phyloP scores from a whole-genome alignment of 92 coral and sea anemone genomes.

The Parazoanthus swiftii region DNA sequence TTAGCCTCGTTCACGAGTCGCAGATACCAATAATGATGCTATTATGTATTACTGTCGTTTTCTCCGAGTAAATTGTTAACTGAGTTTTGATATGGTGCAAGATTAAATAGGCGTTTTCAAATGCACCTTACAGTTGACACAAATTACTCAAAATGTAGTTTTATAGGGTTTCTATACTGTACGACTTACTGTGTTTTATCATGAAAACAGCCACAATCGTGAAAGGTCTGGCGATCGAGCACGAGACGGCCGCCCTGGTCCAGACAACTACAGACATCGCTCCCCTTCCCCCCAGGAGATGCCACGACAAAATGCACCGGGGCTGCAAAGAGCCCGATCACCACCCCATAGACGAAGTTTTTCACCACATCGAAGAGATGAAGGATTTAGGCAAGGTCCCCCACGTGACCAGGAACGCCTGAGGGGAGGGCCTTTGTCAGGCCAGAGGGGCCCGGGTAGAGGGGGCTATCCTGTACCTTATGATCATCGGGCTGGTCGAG shows the following conservation, averaged over 20 bases:
- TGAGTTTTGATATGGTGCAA: no score
- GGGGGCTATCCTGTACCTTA: constrained; percentile 69
- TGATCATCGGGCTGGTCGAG: constrained; percentile 68
- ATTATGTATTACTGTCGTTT: no score
- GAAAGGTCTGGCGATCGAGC: constrained; percentile 77
- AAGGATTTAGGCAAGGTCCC: constrained; percentile 75
- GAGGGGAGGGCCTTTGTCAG: constrained; percentile 68
- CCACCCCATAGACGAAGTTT: constrained; percentile 63
- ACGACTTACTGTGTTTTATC: not conserved
- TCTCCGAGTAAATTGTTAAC: no score
- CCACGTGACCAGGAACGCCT: constrained; percentile 62
- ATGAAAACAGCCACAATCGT: constrained; percentile 51
- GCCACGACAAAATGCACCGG: constrained; percentile 59
- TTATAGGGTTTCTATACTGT: not conserved
- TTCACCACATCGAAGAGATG: constrained; percentile 77
- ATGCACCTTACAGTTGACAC: not conserved
- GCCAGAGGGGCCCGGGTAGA: constrained; percentile 59
- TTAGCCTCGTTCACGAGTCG: no score
- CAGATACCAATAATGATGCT: no score
- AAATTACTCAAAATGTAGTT: not conserved
- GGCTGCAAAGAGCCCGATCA: constrained; percentile 53
- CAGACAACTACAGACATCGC: constrained; percentile 74
- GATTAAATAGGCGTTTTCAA: no score
- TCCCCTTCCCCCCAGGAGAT: constrained; percentile 74
- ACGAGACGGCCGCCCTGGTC: constrained; percentile 68